A percentile compares a stretch with the other conserved stretches of the same genome.
Evolutionary conservation across 2,888 invertebrate genomes (phyloP).

Genomic region (Hecatera dysodea): DNA sequence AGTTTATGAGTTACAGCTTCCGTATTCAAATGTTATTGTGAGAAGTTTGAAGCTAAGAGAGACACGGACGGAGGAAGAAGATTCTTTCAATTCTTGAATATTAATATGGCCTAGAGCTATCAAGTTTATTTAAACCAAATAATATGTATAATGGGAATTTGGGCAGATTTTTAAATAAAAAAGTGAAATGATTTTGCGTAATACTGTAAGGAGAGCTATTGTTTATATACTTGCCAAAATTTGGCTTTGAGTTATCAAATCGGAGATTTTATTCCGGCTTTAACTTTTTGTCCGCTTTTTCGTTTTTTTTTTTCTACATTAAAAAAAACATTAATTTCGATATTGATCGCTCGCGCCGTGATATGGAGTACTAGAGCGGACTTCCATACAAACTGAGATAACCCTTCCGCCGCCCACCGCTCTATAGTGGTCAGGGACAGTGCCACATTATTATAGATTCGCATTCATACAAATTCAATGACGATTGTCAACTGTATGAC

Average conservation of each 20-base stretch:
- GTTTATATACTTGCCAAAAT: neutral
- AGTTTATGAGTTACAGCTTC: constrained; percentile 60
- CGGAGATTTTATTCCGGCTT: neutral
- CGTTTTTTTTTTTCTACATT: neutral
- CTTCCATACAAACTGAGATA: constrained; percentile 57
- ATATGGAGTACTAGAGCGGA: constrained; percentile 61
- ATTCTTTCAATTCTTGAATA: neutral
- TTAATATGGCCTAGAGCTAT: neutral
- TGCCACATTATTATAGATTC: constrained; percentile 50
- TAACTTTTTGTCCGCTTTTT: neutral
- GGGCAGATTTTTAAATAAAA: neutral
- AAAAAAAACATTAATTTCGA: neutral
- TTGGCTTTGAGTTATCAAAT: neutral
- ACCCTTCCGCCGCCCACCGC: constrained; percentile 61
- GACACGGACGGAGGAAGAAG: neutral
- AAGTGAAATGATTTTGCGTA: neutral
- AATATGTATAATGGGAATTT: neutral
- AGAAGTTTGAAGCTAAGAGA: constrained; percentile 7
- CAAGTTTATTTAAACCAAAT: neutral
- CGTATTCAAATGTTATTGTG: constrained; percentile 37
- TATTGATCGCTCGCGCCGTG: constrained; percentile 49
- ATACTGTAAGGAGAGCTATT: no score
- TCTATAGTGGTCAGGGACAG: constrained; percentile 61
- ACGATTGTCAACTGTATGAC: constrained; percentile 14
- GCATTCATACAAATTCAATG: constrained; percentile 48